Conservation (phyloP, 2,113 vertebrate species). For the Rostratula benghalensis region DNA sequence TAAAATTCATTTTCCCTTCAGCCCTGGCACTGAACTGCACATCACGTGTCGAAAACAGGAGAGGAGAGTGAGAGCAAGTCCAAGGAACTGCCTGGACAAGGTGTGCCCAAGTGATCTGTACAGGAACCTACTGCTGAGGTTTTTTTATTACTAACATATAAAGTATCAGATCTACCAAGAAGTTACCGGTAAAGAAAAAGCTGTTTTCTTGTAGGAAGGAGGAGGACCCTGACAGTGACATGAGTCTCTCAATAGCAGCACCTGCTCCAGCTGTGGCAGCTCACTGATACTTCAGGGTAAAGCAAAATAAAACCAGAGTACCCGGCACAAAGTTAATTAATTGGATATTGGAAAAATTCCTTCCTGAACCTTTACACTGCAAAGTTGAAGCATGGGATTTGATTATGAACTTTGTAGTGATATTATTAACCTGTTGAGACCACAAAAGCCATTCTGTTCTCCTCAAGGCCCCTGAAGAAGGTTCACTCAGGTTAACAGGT, state of each 20-base stretch:
- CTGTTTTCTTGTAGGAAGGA: background rate
- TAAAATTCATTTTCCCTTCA: background rate
- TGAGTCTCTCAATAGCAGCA: background rate
- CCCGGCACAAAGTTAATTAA: background rate
- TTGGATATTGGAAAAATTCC: background rate
- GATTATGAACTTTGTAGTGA: conserved; percentile 29
- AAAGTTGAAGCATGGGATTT: background rate
- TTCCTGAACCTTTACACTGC: background rate
- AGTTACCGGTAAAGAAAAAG: background rate
- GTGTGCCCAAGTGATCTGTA: background rate
- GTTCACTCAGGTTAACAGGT: conserved; percentile 24
- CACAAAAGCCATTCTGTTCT: conserved; percentile 56
- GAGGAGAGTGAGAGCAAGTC: background rate
- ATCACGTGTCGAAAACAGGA: background rate
- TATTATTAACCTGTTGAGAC: background rate
- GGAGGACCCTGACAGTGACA: background rate
- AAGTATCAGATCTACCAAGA: background rate
- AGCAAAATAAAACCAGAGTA: background rate
- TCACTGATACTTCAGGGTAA: background rate
- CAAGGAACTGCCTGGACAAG: background rate
- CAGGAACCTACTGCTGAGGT: background rate
- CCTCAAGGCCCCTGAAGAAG: background rate
- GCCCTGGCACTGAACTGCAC: too few relatives aligned
- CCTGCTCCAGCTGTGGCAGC: background rate
- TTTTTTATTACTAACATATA: background rate